Evolutionary conservation across 2,888 invertebrate genomes (phyloP).

Genomic region (Hirudinaria manillensis): DNA sequence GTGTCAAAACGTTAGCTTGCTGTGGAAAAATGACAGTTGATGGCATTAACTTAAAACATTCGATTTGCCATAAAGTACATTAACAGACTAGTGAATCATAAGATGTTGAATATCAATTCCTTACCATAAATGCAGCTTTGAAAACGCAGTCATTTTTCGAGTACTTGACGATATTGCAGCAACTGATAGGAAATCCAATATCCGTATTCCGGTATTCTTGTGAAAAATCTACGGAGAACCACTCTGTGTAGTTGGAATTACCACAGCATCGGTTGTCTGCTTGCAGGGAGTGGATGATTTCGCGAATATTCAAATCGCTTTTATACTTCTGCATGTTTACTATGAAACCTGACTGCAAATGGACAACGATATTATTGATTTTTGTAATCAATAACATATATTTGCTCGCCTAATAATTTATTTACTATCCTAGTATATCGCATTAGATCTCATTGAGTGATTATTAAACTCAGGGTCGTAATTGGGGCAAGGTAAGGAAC

Average conservation of each 20-base stretch:
- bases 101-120: background rate
- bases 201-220: background rate
- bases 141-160: constrained; percentile 13
- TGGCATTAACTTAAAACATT: background rate
- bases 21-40: background rate
- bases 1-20: constrained; percentile 10
- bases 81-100: background rate
- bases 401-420: too few species aligned
- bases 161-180: constrained; percentile 4
- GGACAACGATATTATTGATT: background rate
- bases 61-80: background rate
- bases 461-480: too few species aligned
- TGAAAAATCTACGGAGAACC: constrained; percentile 17
- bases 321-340: constrained; percentile 5
- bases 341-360: constrained; percentile 7
- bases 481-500: too few species aligned
- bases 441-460: too few species aligned
- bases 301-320: background rate
- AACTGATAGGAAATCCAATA: constrained; percentile 23
- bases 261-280: constrained; percentile 23
- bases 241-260: constrained; percentile 21
- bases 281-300: background rate
- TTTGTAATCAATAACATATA: too few species aligned
- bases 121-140: background rate
- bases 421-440: too few species aligned